Evolutionary conservation across 2,113 vertebrate species (phyloP).

Genomic region (Cercocebus atys): DNA sequence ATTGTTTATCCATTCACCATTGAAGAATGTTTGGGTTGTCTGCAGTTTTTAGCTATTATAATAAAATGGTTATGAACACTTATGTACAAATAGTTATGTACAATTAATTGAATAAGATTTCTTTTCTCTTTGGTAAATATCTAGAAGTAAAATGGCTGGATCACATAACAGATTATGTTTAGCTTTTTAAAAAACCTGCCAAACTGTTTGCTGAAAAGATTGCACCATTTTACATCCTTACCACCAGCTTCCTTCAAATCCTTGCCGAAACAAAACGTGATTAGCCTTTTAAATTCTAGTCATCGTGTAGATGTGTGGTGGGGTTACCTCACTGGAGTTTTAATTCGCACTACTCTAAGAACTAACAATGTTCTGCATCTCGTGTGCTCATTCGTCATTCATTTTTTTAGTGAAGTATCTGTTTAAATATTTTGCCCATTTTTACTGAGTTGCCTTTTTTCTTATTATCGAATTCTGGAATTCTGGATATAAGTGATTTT

Average conservation of each 20-base stretch:
- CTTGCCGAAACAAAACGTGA: not conserved
- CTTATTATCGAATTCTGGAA: not conserved
- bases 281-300: not conserved
- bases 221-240: not conserved
- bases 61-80: not conserved
- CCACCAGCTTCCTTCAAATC: not conserved
- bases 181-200: not conserved
- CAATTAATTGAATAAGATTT: not conserved
- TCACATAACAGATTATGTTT: not conserved
- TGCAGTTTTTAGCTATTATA: not conserved
- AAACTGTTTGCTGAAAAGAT: not conserved
- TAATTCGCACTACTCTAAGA: not conserved
- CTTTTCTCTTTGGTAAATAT: not conserved
- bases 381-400: not conserved
- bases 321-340: not conserved
- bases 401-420: not conserved
- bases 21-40: not conserved
- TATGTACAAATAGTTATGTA: not conserved
- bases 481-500: not conserved
- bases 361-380: not conserved
- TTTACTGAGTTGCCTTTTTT: not conserved
- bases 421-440: not conserved
- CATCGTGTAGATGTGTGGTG: not conserved
- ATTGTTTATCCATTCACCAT: not conserved
- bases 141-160: not conserved